Conservation (phyloP, 2,113 vertebrate genomes). For the Macaca nemestrina region DNA sequence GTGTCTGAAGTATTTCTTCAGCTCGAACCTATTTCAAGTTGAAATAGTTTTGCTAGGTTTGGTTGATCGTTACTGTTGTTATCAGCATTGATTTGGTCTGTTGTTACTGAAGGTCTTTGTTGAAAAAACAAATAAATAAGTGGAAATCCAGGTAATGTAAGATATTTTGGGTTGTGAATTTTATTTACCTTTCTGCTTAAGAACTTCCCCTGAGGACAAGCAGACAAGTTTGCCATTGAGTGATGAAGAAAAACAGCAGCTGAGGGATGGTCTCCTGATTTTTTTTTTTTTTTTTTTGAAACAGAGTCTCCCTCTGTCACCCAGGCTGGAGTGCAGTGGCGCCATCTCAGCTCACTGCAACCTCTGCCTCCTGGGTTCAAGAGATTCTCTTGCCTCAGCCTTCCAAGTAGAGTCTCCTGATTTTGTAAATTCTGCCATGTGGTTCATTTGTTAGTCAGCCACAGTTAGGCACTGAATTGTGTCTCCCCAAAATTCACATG, state of each 20-base stretch:
- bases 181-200: background rate
- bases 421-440: background rate
- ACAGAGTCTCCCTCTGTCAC: too few species aligned
- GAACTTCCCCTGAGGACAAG: background rate
- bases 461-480: background rate
- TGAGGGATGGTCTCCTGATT: too few species aligned
- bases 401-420: too few species aligned
- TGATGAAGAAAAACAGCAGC: rapidly evolving
- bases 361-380: too few species aligned
- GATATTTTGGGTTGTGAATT: background rate
- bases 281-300: too few species aligned
- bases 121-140: background rate
- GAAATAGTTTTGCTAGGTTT: background rate
- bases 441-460: background rate
- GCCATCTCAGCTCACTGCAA: too few species aligned
- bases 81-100: background rate
- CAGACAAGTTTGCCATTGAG: background rate
- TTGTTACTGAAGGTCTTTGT: background rate
- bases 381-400: too few species aligned
- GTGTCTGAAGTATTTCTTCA: background rate
- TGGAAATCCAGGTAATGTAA: background rate
- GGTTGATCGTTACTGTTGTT: background rate
- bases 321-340: too few species aligned
- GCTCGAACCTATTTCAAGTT: background rate
- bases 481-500: background rate